phyloP scores from a whole-genome alignment of 1,140 invertebrate genomes.

The Tetramorium alpestre region DNA sequence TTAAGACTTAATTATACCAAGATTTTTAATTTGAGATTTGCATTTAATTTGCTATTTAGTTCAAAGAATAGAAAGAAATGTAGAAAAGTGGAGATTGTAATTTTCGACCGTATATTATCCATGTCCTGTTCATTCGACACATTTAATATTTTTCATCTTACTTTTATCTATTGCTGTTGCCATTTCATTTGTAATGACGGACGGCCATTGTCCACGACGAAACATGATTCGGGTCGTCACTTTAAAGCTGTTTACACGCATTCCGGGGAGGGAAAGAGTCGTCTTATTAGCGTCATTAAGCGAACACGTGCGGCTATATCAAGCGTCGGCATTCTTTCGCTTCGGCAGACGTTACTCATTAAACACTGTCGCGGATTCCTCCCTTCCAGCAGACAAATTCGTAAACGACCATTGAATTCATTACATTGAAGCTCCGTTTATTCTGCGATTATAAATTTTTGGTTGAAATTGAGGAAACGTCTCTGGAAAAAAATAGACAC shows the following conservation, averaged over 20 bases:
- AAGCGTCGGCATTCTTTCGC: slow-evolving; percentile 48
- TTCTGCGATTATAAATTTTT: background rate
- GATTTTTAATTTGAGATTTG: too few relatives aligned
- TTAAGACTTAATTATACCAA: too few relatives aligned
- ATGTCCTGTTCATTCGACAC: background rate
- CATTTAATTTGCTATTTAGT: background rate
- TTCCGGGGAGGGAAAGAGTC: slow-evolving; percentile 31
- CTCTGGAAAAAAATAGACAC: background rate
- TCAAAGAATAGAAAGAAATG: background rate
- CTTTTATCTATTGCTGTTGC: background rate
- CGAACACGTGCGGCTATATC: slow-evolving; percentile 43
- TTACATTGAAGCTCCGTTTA: background rate
- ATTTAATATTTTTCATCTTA: background rate
- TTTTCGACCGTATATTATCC: background rate
- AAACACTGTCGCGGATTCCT: slow-evolving; percentile 20
- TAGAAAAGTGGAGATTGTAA: background rate
- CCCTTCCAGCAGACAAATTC: slow-evolving; percentile 7
- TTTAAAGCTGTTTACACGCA: slow-evolving; percentile 36
- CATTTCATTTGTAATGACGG: background rate
- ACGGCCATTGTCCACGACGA: background rate
- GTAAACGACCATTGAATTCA: background rate
- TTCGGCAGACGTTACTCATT: slow-evolving; percentile 34
- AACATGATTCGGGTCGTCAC: slow-evolving; percentile 48
- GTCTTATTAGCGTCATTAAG: slow-evolving; percentile 55
- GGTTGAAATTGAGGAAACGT: background rate